phyloP scores from a whole-genome alignment of 2,797 vertebrate species.

The Loriculus beryllinus region DNA sequence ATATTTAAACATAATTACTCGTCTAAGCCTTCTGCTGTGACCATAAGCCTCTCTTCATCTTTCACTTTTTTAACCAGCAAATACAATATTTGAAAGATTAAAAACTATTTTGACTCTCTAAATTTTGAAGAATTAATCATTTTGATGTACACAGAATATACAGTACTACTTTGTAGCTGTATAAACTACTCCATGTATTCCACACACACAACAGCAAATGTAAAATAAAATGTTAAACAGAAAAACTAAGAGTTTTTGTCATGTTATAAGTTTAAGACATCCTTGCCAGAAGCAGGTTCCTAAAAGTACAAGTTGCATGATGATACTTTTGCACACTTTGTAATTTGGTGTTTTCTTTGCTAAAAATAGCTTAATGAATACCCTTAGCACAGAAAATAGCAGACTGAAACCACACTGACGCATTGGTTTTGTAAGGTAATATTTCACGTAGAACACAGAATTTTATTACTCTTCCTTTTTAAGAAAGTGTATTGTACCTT shows the following conservation, averaged over 20 bases:
- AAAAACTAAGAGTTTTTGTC: neutral
- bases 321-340: constrained; percentile 12
- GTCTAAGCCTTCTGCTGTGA: neutral
- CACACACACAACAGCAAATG: neutral
- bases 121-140: neutral
- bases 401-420: constrained; percentile 26
- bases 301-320: constrained; percentile 11
- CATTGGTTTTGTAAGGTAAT: neutral
- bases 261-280: neutral
- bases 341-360: constrained; percentile 59
- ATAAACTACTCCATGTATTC: neutral
- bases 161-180: neutral
- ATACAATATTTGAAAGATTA: neutral
- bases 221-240: neutral
- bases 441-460: neutral
- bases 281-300: constrained; percentile 18
- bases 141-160: neutral
- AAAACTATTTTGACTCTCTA: neutral
- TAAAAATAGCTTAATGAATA: constrained; percentile 62
- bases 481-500: neutral
- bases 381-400: constrained; percentile 42
- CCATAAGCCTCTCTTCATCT: neutral
- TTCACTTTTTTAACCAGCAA: neutral
- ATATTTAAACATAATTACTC: neutral
- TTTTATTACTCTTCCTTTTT: constrained; percentile 9